A percentile compares a stretch with the other conserved stretches of the same genome.
These are phyloP conservation scores for Neopelma chrysocephalum DNA, from an alignment of 2,797 vertebrate species.

Conservation along the genomic window DNA sequence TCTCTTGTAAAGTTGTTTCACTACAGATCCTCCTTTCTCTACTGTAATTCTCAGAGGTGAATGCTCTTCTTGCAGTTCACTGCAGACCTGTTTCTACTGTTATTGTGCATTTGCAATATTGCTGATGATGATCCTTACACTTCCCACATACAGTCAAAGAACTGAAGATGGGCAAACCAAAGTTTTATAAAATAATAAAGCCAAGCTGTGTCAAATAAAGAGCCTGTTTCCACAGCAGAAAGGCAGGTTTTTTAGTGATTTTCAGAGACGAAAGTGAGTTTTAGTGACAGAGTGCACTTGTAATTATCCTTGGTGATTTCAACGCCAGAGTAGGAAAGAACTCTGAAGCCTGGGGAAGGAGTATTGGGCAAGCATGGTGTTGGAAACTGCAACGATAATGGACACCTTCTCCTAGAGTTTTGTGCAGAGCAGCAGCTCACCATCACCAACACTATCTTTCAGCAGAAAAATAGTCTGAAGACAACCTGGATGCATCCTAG, in stretches of 20 bases:
- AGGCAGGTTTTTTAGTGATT: neutral
- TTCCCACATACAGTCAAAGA: neutral
- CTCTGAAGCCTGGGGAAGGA: no score
- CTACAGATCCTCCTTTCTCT: neutral
- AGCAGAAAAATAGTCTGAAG: no score
- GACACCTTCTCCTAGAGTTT: no score
- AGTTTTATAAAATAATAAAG: conserved; percentile 34
- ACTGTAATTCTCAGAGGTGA: neutral
- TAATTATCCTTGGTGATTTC: no score
- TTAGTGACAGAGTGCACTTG: neutral
- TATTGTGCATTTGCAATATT: neutral
- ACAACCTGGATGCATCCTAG: no score
- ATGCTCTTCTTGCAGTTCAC: neutral
- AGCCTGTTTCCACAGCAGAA: neutral
- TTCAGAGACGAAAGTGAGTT: neutral
- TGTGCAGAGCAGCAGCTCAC: no score
- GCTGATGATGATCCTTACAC: neutral
- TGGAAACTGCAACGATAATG: no score
- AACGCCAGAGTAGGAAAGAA: no score
- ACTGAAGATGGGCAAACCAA: neutral
- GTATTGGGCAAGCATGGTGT: no score
- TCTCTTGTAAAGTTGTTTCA: neutral
- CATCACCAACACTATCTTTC: no score
- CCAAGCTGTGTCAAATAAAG: conserved; percentile 2
- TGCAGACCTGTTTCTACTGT: neutral